Evolutionary conservation across 2,888 invertebrate species (phyloP).

Genomic region (Melitaea athalia): DNA sequence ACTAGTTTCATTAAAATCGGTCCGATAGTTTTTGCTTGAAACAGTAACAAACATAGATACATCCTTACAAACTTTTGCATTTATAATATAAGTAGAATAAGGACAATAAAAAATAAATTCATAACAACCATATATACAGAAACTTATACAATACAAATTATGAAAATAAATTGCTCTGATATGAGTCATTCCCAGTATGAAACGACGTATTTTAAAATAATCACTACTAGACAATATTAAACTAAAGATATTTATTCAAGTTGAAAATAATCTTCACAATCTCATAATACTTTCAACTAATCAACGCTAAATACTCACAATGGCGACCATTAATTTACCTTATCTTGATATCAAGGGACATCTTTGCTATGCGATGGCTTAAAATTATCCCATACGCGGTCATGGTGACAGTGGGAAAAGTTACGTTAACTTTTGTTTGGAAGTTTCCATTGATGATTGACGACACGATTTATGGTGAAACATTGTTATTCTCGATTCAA

Average conservation of each 20-base stretch:
- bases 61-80: too few species aligned
- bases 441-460: conserved; percentile 42
- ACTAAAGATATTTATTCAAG: not conserved
- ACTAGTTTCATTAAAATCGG: too few species aligned
- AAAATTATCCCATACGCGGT: conserved; percentile 48
- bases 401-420: conserved; percentile 60
- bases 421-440: conserved; percentile 43
- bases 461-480: not conserved
- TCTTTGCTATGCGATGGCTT: conserved; percentile 20
- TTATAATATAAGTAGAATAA: too few species aligned
- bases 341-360: conserved; percentile 20
- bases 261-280: not conserved
- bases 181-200: not conserved
- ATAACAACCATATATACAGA: not conserved
- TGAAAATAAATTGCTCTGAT: too few species aligned
- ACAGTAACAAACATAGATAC: too few species aligned
- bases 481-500: not conserved
- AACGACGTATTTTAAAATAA: not conserved
- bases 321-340: conserved; percentile 23
- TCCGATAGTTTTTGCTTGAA: too few species aligned
- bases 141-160: not conserved
- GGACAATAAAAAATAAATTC: too few species aligned
- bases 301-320: conserved; percentile 6
- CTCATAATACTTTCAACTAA: conserved; percentile 2
- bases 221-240: not conserved